Conservation (phyloP, 2,797 vertebrate species). For the Manis pentadactyla region DNA sequence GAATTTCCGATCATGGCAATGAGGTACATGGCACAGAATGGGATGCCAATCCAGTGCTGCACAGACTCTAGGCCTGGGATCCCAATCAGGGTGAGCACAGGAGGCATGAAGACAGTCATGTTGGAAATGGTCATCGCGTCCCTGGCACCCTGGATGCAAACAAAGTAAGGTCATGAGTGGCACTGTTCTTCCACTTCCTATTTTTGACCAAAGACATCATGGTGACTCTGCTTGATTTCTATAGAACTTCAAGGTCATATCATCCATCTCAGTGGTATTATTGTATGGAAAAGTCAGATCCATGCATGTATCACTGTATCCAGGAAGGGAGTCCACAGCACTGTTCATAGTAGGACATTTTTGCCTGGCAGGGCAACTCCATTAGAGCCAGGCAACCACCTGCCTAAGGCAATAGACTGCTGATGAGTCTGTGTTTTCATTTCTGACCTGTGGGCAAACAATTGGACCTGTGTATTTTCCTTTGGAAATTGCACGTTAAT, state of each 20-base stretch:
- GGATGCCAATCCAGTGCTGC: constrained; percentile 37
- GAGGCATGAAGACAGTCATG: constrained; percentile 20
- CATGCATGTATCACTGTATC: neutral
- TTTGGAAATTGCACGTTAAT: neutral
- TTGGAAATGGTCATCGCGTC: neutral
- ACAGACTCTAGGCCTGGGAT: constrained; percentile 56
- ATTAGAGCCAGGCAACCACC: neutral
- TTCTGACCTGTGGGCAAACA: neutral
- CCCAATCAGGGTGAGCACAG: constrained; percentile 43
- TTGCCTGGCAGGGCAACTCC: fast-evolving
- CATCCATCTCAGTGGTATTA: neutral
- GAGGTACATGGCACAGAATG: constrained; percentile 18
- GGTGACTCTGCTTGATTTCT: neutral
- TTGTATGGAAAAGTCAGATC: neutral
- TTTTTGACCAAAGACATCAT: neutral
- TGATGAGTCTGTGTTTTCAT: neutral
- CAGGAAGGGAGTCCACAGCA: neutral
- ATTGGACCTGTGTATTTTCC: neutral
- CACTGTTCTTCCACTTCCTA: neutral
- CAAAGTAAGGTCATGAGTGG: neutral
- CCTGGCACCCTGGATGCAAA: neutral
- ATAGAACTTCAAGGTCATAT: neutral
- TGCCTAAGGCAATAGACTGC: fast-evolving
- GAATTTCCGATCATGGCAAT: neutral
- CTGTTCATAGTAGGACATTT: fast-evolving